Evolutionary conservation across 30 jellyfish, hydroid and myxozoan genomes (phyloP).

Genomic region (Chrysaora quinquecirrha): DNA sequence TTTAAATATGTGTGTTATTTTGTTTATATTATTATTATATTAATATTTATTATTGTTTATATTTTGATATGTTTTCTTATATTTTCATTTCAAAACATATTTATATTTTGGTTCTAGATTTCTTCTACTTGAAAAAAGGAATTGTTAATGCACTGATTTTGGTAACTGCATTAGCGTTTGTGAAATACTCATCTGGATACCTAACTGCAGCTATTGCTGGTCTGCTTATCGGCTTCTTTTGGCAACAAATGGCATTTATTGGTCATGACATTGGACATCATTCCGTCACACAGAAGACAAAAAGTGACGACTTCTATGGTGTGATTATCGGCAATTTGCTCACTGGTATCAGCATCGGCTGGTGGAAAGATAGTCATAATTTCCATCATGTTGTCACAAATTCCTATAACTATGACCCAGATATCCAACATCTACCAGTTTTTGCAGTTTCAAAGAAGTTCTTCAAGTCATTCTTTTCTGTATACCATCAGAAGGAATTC

Average conservation of each 20-base stretch:
- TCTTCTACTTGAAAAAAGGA: slow-evolving; percentile 65
- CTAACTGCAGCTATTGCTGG: slow-evolving; percentile 66
- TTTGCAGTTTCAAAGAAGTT: slow-evolving; percentile 82
- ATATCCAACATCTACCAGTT: slow-evolving; percentile 92
- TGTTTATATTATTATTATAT: too few species aligned
- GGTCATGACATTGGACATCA: slow-evolving; percentile 99
- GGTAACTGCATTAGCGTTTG: slow-evolving; percentile 34
- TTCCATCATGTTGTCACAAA: slow-evolving; percentile 91
- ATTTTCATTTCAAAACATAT: too few species aligned
- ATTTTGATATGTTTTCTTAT: too few species aligned
- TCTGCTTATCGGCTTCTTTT: slow-evolving; percentile 78
- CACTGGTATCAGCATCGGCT: slow-evolving; percentile 89
- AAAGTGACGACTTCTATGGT: slow-evolving; percentile 75
- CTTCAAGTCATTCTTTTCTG: slow-evolving; percentile 80
- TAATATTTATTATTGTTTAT: too few species aligned
- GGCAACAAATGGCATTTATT: slow-evolving; percentile 98
- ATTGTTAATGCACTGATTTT: slow-evolving; percentile 44
- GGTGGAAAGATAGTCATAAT: slow-evolving; percentile 97
- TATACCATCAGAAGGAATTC: slow-evolving; percentile 71
- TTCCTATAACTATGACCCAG: slow-evolving; percentile 92
- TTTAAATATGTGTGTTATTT: too few species aligned
- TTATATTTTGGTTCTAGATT: too few species aligned
- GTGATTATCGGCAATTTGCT: slow-evolving; percentile 78
- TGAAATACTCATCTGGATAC: slow-evolving; percentile 31
- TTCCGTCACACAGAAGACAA: slow-evolving; percentile 78